phyloP scores from a whole-genome alignment of 2,797 vertebrate genomes.

The Pelodytes ibericus region DNA sequence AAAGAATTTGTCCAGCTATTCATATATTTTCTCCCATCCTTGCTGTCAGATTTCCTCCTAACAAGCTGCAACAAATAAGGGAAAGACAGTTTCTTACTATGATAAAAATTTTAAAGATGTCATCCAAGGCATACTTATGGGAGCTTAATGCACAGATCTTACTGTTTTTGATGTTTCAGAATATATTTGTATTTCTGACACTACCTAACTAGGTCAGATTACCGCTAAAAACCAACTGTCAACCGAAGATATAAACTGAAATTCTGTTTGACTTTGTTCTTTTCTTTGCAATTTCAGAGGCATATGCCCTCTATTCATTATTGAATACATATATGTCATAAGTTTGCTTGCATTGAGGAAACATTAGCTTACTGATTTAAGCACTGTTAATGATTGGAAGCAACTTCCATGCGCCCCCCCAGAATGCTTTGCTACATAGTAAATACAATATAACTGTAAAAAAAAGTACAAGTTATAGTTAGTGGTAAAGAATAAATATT shows the following conservation, averaged over 20 bases:
- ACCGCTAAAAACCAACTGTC: not conserved
- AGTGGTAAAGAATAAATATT: no score
- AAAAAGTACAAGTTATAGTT: no score
- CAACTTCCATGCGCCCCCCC: no score
- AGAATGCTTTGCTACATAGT: no score
- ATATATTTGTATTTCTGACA: not conserved
- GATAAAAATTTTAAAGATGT: not conserved
- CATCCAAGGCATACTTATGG: not conserved
- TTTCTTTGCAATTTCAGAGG: not conserved
- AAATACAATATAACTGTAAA: no score
- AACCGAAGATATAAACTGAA: not conserved
- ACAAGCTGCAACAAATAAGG: not conserved
- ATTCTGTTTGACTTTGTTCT: not conserved
- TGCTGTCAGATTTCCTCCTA: not conserved
- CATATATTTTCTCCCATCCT: not conserved
- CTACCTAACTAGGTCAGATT: not conserved
- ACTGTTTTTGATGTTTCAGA: not conserved
- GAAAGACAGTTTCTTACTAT: not conserved
- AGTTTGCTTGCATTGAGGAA: no score
- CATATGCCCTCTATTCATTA: not conserved
- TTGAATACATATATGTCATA: not conserved
- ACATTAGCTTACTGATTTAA: no score
- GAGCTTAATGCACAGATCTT: not conserved
- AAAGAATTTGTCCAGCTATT: no score
- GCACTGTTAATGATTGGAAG: no score